Percentiles rank a stretch among this genome's conserved stretches.
Evolutionary conservation across 2,888 invertebrate genomes (phyloP).

Genomic region (Hydroisotoma schaefferi): DNA sequence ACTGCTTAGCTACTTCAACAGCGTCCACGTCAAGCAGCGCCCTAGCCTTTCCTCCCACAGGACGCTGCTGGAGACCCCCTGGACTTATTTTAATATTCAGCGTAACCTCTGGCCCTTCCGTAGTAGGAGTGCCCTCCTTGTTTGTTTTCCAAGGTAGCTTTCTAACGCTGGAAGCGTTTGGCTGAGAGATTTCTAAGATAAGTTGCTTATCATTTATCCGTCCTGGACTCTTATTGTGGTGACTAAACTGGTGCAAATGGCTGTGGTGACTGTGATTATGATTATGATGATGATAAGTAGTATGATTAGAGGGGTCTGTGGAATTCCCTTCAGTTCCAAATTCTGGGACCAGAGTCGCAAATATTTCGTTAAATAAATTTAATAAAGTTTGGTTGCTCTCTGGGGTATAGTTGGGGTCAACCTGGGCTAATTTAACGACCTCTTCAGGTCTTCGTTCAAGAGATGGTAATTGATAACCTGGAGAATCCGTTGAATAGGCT

Average conservation of each 20-base stretch:
- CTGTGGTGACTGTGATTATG: neutral
- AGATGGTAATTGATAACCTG: too few relatives aligned
- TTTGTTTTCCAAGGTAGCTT: too few relatives aligned
- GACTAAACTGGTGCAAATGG: too few relatives aligned
- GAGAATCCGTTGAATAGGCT: too few relatives aligned
- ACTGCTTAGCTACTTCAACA: constrained; percentile 11
- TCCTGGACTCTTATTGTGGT: too few relatives aligned
- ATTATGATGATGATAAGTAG: neutral
- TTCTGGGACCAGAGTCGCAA: neutral
- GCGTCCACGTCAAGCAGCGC: constrained; percentile 15
- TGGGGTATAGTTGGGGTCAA: too few relatives aligned
- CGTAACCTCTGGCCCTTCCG: neutral
- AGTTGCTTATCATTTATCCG: neutral
- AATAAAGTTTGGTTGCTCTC: neutral
- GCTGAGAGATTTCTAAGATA: neutral
- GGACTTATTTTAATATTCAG: constrained; percentile 6
- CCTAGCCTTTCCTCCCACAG: neutral
- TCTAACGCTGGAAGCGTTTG: neutral
- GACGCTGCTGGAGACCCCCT: neutral
- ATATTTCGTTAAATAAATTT: constrained; percentile 1
- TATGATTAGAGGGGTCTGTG: neutral
- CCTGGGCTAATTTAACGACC: neutral
- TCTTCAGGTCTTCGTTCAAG: neutral
- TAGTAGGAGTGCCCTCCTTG: neutral
- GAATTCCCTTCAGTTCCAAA: neutral